These are phyloP conservation scores for Archaeoteleia sp. DNA, from an alignment of 2,888 invertebrate genomes.

Conservation along the genomic window DNA sequence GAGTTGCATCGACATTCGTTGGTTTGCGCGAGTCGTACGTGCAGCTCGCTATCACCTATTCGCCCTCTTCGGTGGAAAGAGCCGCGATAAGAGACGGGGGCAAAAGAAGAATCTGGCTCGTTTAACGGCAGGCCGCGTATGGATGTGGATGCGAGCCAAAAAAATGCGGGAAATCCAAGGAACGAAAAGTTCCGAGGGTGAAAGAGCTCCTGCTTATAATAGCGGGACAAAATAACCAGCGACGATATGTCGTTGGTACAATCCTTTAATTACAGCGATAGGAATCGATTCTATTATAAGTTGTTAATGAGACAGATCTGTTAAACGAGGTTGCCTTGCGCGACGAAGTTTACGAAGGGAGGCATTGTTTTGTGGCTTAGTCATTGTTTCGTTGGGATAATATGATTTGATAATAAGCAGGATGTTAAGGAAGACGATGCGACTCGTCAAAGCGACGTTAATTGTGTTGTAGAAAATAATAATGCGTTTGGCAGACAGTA, in stretches of 20 bases:
- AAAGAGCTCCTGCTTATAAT: background rate
- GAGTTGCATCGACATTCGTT: conserved; percentile 56
- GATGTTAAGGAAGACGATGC: conserved; percentile 47
- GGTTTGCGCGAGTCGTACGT: conserved; percentile 54
- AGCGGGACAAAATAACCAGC: conserved; percentile 37
- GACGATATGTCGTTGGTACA: conserved; percentile 52
- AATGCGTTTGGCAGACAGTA: conserved; percentile 11
- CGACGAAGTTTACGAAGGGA: conserved; percentile 53
- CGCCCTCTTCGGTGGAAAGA: conserved; percentile 10
- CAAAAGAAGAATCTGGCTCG: conserved; percentile 7
- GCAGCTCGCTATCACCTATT: conserved; percentile 18
- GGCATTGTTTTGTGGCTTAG: conserved; percentile 48
- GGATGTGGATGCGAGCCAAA: conserved; percentile 30
- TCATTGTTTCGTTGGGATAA: conserved; percentile 68
- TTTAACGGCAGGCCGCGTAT: conserved; percentile 31
- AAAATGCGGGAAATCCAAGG: conserved; percentile 6
- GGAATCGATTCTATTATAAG: conserved; percentile 67
- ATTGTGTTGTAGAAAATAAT: conserved; percentile 41
- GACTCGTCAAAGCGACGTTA: conserved; percentile 42
- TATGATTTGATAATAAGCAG: conserved; percentile 67
- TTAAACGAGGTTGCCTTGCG: conserved; percentile 57
- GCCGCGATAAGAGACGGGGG: conserved; percentile 27
- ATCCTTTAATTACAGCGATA: conserved; percentile 41
- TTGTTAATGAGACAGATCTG: conserved; percentile 72
- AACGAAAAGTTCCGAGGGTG: background rate